phyloP scores from a whole-genome alignment of 1,140 invertebrate genomes.

The Drosophila suzukii region DNA sequence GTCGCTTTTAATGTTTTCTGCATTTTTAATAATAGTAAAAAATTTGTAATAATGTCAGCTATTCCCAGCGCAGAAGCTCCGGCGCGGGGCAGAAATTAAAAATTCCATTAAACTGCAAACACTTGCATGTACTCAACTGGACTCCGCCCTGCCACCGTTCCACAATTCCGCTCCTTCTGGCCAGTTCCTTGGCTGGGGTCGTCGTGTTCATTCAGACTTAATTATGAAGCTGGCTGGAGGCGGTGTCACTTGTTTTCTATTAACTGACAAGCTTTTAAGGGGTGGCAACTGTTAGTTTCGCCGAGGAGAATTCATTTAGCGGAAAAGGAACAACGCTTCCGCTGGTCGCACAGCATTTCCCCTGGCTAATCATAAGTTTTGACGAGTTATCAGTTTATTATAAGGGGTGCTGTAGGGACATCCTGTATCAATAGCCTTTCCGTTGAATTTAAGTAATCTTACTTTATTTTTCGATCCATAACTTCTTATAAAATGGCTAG shows the following conservation, averaged over 20 bases:
- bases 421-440: neutral
- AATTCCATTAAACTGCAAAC: constrained; percentile 79
- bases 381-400: neutral
- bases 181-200: constrained; percentile 15
- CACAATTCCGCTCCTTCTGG: neutral
- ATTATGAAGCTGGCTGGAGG: constrained; percentile 54
- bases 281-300: constrained; percentile 17
- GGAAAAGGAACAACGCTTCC: neutral
- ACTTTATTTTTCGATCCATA: neutral
- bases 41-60: constrained; percentile 63
- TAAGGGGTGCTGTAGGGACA: neutral
- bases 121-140: constrained; percentile 45
- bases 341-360: neutral
- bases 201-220: constrained; percentile 56
- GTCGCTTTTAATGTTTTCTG: constrained; percentile 52
- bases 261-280: constrained; percentile 64
- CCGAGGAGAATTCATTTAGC: constrained; percentile 14
- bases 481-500: neutral
- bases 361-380: neutral
- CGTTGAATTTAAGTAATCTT: neutral
- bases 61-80: constrained; percentile 34
- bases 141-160: neutral
- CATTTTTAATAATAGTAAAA: constrained; percentile 69
- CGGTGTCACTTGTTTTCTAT: constrained; percentile 59
- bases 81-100: constrained; percentile 59